Evolutionary conservation across 37 sponge, comb jelly and placozoan species (phyloP).

Genomic region (Agelas oroides): DNA sequence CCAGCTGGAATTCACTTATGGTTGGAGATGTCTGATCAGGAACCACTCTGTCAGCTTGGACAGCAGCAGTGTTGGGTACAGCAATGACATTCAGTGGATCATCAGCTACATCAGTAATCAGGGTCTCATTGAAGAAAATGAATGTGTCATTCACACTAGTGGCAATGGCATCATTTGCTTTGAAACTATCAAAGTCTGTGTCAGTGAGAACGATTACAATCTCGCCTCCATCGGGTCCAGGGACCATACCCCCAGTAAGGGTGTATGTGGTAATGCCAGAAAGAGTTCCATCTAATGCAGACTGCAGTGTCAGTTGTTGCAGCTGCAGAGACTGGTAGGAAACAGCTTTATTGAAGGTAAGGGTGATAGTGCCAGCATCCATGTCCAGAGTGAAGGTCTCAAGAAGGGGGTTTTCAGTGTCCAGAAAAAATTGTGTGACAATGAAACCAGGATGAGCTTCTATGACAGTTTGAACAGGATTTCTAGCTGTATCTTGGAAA

Average conservation of each 20-base stretch:
- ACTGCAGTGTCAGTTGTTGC: conserved; percentile 66
- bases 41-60: conserved; percentile 38
- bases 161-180: conserved; percentile 73
- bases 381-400: conserved; percentile 75
- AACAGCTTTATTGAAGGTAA: conserved; percentile 90
- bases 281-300: neutral
- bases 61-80: conserved; percentile 30
- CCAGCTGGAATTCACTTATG: conserved; percentile 75
- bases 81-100: conserved; percentile 33
- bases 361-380: conserved; percentile 62
- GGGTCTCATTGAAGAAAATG: conserved; percentile 57
- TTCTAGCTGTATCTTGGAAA: conserved; percentile 59
- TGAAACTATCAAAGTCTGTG: conserved; percentile 65
- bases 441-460: conserved; percentile 55
- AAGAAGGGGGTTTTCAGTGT: conserved; percentile 62
- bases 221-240: conserved; percentile 14
- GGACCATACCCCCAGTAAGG: conserved; percentile 67
- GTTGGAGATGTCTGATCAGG: conserved; percentile 68
- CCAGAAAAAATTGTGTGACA: conserved; percentile 59
- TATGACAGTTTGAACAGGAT: conserved; percentile 27
- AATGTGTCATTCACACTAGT: conserved; percentile 55
- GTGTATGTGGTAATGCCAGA: conserved; percentile 19
- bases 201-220: conserved; percentile 53
- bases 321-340: conserved; percentile 30
- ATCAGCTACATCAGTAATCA: conserved; percentile 75